These are phyloP conservation scores for Drosophila trapezifrons DNA, from an alignment of 1,140 invertebrate species.

Conservation along the genomic window DNA sequence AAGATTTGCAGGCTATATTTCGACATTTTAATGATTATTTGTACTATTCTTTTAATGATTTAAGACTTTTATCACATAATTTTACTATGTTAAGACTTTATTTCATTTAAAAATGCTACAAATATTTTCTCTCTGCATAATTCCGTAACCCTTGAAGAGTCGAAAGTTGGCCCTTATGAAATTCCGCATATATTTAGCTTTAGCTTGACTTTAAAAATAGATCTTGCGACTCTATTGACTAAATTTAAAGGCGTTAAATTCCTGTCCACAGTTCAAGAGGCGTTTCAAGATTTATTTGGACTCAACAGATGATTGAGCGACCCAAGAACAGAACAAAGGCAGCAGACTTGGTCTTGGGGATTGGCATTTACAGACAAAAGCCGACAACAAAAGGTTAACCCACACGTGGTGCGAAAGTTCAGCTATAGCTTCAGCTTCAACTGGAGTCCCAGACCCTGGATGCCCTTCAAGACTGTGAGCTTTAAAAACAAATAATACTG, in stretches of 20 bases:
- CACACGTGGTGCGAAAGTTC: conserved; percentile 44
- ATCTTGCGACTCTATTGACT: conserved; percentile 8
- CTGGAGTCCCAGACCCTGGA: not conserved
- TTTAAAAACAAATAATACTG: no score
- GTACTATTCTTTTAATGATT: no score
- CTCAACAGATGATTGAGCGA: conserved; percentile 18
- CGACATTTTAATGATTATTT: no score
- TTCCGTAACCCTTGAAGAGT: not conserved
- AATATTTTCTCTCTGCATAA: not conserved
- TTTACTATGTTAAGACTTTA: no score
- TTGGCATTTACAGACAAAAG: conserved; percentile 11
- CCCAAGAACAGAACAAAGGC: conserved; percentile 23
- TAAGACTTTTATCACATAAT: no score
- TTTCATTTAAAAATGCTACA: not conserved
- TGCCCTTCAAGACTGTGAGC: not conserved
- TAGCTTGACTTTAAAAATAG: conserved; percentile 22
- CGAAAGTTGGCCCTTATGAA: conserved; percentile 15
- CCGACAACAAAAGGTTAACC: conserved; percentile 20
- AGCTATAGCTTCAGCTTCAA: not conserved
- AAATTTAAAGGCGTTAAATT: conserved; percentile 21
- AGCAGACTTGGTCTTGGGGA: no score
- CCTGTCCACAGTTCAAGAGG: conserved; percentile 6
- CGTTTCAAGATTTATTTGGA: conserved; percentile 16
- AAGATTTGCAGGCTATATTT: no score
- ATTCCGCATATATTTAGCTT: conserved; percentile 1